Evolutionary conservation across 2,888 invertebrate species (phyloP).

Genomic region (Hydroisotoma schaefferi): DNA sequence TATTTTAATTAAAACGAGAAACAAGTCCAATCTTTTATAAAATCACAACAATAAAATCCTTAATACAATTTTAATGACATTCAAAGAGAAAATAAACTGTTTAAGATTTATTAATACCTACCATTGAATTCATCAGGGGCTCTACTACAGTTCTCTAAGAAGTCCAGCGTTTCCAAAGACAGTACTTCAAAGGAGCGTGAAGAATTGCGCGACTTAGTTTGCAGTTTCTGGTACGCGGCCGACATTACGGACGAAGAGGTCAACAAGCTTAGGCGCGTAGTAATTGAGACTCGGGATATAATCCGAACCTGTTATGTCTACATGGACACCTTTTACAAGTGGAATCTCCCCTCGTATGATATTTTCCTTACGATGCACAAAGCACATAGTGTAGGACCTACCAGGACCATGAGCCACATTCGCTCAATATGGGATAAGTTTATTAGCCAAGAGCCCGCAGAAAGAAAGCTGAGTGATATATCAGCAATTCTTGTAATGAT

Average conservation of each 20-base stretch:
- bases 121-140: neutral
- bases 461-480: conserved; percentile 26
- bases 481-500: conserved; percentile 27
- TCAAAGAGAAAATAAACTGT: too few relatives aligned
- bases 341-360: conserved; percentile 35
- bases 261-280: conserved; percentile 22
- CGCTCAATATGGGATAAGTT: conserved; percentile 10
- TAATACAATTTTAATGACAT: too few relatives aligned
- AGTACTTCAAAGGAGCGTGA: neutral
- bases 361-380: conserved; percentile 12
- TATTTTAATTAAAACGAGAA: too few relatives aligned
- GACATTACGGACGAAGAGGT: conserved; percentile 34
- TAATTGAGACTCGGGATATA: conserved; percentile 35
- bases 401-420: neutral
- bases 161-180: neutral
- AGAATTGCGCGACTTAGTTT: neutral
- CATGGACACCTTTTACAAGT: conserved; percentile 38
- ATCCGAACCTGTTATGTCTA: conserved; percentile 39
- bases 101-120: too few relatives aligned
- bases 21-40: too few relatives aligned
- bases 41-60: too few relatives aligned
- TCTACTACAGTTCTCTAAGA: neutral
- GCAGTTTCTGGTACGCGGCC: conserved; percentile 20
- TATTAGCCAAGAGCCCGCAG: neutral
- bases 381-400: neutral